Percentiles rank a stretch among this genome's conserved stretches.
phyloP scores from a whole-genome alignment of 2,113 vertebrate genomes.

The Fukomys damarensis region DNA sequence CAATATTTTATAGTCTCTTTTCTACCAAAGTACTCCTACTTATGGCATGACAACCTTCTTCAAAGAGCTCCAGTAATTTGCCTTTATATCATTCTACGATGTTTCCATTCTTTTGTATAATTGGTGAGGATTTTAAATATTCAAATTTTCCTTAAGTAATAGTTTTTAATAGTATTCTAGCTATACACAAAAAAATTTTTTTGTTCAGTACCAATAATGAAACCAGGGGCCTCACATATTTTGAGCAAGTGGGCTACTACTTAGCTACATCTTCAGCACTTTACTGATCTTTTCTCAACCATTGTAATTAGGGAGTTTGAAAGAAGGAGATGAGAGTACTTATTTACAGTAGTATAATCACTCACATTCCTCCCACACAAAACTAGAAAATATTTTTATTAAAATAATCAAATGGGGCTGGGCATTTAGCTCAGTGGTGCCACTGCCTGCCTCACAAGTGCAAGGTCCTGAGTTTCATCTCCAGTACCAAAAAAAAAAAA shows the following conservation, averaged over 20 bases:
- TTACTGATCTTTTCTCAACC: background rate
- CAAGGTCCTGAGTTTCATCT: too few relatives aligned
- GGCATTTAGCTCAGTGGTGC: too few relatives aligned
- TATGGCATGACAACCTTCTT: background rate
- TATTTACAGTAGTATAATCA: background rate
- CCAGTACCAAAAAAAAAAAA: too few relatives aligned
- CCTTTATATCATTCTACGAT: background rate
- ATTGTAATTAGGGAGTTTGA: rapidly evolving
- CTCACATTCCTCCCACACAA: background rate
- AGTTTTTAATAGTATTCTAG: background rate
- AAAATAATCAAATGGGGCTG: too few relatives aligned
- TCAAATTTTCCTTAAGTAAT: background rate
- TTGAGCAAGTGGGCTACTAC: background rate
- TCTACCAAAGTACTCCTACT: background rate
- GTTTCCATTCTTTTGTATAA: conserved; percentile 3
- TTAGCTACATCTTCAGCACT: background rate
- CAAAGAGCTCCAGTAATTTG: background rate
- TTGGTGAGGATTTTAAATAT: background rate
- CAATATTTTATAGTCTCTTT: conserved; percentile 20
- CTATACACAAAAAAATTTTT: background rate
- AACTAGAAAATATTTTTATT: background rate
- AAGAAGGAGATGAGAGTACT: background rate
- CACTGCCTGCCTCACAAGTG: too few relatives aligned
- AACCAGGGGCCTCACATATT: background rate
- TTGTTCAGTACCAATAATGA: background rate